Evolutionary conservation across 2,797 vertebrate species (phyloP).

Genomic region (Poeciliopsis gracilis): DNA sequence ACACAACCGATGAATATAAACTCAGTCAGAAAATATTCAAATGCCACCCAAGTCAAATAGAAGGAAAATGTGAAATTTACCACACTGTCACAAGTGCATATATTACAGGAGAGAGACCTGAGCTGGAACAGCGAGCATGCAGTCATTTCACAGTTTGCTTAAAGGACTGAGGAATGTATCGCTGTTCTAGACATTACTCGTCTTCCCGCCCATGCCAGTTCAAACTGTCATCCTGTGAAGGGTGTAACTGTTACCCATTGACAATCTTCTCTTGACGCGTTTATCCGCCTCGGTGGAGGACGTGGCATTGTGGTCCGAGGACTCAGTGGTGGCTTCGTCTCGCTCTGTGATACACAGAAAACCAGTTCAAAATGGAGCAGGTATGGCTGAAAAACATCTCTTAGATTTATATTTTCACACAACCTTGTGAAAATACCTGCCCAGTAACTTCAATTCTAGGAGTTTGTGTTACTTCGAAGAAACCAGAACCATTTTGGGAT

Average conservation of each 20-base stretch:
- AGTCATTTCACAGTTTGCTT: constrained; percentile 87
- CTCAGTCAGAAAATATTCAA: constrained; percentile 58
- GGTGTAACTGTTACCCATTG: constrained; percentile 90
- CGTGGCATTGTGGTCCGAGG: constrained; percentile 87
- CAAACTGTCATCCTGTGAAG: constrained; percentile 16
- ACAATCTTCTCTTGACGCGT: constrained; percentile 92
- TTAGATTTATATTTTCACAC: not conserved
- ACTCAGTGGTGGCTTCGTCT: constrained; percentile 83
- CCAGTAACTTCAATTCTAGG: constrained; percentile 3
- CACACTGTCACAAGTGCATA: constrained; percentile 80
- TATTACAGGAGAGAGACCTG: constrained; percentile 66
- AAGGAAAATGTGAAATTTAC: constrained; percentile 81
- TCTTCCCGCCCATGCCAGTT: constrained; percentile 55
- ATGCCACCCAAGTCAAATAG: constrained; percentile 56
- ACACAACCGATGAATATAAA: constrained; percentile 58
- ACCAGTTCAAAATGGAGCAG: not conserved
- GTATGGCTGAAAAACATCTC: not conserved
- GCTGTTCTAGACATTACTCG: constrained; percentile 59
- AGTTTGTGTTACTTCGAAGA: constrained; percentile 35
- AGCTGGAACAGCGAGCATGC: constrained; percentile 55
- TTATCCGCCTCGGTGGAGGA: constrained; percentile 91
- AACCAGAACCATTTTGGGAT: constrained; percentile 54
- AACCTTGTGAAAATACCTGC: no score
- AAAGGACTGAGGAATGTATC: constrained; percentile 79
- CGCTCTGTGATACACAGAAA: constrained; percentile 82